Conservation (phyloP, 1,140 invertebrate species). For the Drosophila nebulosa region DNA sequence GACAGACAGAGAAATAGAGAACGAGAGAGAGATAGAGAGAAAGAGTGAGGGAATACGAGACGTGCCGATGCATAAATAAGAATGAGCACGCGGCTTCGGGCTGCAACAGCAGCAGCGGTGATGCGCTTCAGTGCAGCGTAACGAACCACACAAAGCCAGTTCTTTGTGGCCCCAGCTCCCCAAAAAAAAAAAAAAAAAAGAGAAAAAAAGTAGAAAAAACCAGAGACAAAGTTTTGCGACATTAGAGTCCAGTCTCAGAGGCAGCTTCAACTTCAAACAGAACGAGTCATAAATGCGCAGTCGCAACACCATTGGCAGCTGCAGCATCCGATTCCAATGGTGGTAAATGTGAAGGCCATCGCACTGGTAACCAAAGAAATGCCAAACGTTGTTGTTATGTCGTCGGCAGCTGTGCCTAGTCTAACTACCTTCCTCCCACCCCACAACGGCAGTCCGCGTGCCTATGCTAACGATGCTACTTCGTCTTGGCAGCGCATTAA, state of each 20-base stretch:
- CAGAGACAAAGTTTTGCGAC: conserved; percentile 7
- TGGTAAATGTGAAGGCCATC: conserved; percentile 53
- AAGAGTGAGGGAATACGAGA: neutral
- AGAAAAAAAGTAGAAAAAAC: neutral
- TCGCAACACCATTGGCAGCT: conserved; percentile 54
- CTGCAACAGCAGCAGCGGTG: conserved; percentile 42
- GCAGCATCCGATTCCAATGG: conserved; percentile 20
- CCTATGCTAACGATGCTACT: conserved; percentile 60
- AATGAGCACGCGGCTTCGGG: conserved; percentile 58
- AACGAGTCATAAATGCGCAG: conserved; percentile 66
- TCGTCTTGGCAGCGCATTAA: conserved; percentile 62
- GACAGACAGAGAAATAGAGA: too few species aligned
- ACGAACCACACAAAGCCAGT: conserved; percentile 36
- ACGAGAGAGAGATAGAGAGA: neutral
- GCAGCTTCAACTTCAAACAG: conserved; percentile 29
- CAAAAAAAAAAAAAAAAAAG: neutral
- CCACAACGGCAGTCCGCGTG: conserved; percentile 14
- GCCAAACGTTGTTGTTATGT: conserved; percentile 35
- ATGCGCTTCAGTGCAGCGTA: conserved; percentile 74
- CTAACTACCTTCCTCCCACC: conserved; percentile 20
- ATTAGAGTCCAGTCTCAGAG: conserved; percentile 21
- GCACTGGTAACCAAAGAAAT: conserved; percentile 33
- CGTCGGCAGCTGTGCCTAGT: neutral
- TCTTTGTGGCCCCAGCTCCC: conserved; percentile 21
- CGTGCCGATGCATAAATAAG: conserved; percentile 66